A percentile compares a stretch with the other conserved stretches of the same genome.
phyloP scores from a whole-genome alignment of 2,113 vertebrate genomes.

The Maccullochella peelii region DNA sequence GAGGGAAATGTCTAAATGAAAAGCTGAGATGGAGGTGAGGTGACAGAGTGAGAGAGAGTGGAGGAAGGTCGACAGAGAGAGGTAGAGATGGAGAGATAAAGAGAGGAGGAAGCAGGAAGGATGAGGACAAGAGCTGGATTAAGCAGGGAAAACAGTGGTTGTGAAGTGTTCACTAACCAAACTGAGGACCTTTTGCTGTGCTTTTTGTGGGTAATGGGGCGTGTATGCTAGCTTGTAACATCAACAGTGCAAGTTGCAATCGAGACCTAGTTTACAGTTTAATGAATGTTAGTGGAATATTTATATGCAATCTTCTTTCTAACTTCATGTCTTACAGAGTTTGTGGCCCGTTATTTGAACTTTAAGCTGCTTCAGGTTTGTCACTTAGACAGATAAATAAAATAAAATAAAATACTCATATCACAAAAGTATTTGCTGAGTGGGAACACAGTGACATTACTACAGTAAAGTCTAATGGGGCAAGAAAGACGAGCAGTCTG shows the following conservation, averaged over 20 bases:
- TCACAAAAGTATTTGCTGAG: neutral
- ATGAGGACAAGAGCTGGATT: slow-evolving; percentile 76
- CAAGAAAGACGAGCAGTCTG: neutral
- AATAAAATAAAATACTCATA: too few relatives aligned
- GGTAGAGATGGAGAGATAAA: slow-evolving; percentile 71
- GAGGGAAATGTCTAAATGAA: slow-evolving; percentile 63
- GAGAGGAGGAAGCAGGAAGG: slow-evolving; percentile 76
- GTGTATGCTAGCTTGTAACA: neutral
- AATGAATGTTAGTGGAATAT: neutral
- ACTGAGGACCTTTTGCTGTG: slow-evolving; percentile 33
- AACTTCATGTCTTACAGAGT: neutral
- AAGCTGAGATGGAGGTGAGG: slow-evolving; percentile 48
- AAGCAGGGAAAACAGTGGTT: slow-evolving; percentile 71
- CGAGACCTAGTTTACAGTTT: neutral
- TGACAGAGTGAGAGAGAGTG: slow-evolving; percentile 44
- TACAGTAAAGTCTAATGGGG: neutral
- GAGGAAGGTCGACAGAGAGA: slow-evolving; percentile 55
- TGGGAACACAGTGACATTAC: neutral
- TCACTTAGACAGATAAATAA: neutral
- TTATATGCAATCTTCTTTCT: neutral
- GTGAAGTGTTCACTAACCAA: slow-evolving; percentile 56
- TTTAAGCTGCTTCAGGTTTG: neutral
- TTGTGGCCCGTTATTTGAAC: neutral
- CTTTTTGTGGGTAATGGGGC: slow-evolving; percentile 36
- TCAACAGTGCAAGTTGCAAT: neutral